Evolutionary conservation across 2,888 invertebrate species (phyloP).

Genomic region (Caenorhabditis sp.): DNA sequence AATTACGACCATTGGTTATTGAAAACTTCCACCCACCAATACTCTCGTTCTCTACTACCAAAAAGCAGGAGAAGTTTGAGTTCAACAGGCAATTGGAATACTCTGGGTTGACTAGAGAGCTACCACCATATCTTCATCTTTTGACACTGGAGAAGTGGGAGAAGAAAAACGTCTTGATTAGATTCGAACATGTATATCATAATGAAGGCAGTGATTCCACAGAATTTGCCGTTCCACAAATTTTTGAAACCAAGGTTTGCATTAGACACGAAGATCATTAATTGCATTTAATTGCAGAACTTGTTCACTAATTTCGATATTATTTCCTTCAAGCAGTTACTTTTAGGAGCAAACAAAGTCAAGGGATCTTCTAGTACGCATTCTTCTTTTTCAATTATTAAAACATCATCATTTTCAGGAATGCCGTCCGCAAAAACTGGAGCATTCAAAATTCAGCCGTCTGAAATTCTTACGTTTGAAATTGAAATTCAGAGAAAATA

Average conservation of each 20-base stretch:
- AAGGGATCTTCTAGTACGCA: slow-evolving; percentile 10
- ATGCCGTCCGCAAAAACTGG: not conserved
- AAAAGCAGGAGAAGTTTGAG: slow-evolving; percentile 42
- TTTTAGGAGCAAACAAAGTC: slow-evolving; percentile 64
- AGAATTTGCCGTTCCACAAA: slow-evolving; percentile 80
- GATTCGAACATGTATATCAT: slow-evolving; percentile 84
- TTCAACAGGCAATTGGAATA: slow-evolving; percentile 63
- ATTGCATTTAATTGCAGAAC: slow-evolving; percentile 42
- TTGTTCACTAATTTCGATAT: slow-evolving; percentile 68
- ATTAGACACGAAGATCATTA: not conserved
- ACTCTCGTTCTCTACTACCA: slow-evolving; percentile 69
- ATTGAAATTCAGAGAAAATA: slow-evolving; percentile 29
- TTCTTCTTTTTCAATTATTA: not conserved
- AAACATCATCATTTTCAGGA: not conserved
- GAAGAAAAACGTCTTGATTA: slow-evolving; percentile 81
- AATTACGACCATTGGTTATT: slow-evolving; percentile 70
- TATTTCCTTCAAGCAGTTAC: slow-evolving; percentile 50
- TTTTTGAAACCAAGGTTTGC: slow-evolving; percentile 83
- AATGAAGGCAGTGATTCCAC: slow-evolving; percentile 79
- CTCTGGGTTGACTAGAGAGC: slow-evolving; percentile 63
- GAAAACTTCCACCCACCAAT: slow-evolving; percentile 78
- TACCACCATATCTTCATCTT: slow-evolving; percentile 83
- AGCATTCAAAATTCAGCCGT: slow-evolving; percentile 59
- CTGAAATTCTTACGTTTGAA: slow-evolving; percentile 70
- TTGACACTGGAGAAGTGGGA: slow-evolving; percentile 84